Evolutionary conservation across 2,888 invertebrate species (phyloP).

Genomic region (Lithosia quadra): DNA sequence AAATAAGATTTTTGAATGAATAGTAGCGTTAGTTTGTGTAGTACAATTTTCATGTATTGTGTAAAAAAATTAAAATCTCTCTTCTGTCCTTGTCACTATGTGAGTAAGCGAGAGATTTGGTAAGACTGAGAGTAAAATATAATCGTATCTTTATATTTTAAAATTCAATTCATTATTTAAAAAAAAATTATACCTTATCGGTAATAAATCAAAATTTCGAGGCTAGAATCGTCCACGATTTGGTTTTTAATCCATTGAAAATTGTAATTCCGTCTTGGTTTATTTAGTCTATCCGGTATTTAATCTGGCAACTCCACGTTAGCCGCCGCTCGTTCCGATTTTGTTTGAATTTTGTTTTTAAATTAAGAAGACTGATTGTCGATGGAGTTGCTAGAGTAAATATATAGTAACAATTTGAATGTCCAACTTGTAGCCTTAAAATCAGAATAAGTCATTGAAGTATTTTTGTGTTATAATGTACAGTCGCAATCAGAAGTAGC

Average conservation of each 20-base stretch:
- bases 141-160: not conserved
- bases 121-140: constrained; percentile 2
- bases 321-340: not conserved
- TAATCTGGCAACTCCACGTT: not conserved
- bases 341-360: not conserved
- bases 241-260: not conserved
- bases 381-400: not conserved
- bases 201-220: not conserved
- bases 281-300: too few relatives aligned
- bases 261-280: not conserved
- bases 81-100: constrained; percentile 2
- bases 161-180: not conserved
- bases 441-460: not conserved
- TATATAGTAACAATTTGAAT: not conserved
- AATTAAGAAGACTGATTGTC: not conserved
- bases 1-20: not conserved
- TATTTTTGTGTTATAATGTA: not conserved
- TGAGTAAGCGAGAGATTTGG: constrained; percentile 2
- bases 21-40: not conserved
- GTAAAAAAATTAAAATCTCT: not conserved
- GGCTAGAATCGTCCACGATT: not conserved
- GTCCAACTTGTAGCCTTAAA: not conserved
- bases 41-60: not conserved
- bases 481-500: too few relatives aligned
- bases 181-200: not conserved